Evolutionary conservation across 2,113 vertebrate genomes (phyloP), one percentile per base, ranked within the genome.

Genomic region (Orycteropus afer): DNA sequence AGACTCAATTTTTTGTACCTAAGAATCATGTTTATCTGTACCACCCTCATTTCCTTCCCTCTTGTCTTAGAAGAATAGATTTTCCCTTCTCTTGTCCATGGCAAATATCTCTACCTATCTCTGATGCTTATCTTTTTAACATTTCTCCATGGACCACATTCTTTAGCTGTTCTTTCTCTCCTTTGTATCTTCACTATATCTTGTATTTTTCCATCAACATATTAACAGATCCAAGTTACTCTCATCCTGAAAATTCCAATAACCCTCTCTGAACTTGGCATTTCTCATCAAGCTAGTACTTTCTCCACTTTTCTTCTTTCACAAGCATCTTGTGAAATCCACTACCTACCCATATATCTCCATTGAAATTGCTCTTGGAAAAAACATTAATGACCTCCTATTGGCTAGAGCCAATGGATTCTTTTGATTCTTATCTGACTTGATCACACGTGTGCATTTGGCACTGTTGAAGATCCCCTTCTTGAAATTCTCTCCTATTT

Each of bases 171-270:
- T 85, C 13, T 84, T 65, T 78, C 17, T 74, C 0, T 85, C 22
- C 65, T 94, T 80, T 90, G 45, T 47, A 49, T 92, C 29, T 78
- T 79, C 45, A 83, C 20, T 82, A 79, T 73, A 67, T 69, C 32
- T 92, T 83, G 45, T 13, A 18, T 27, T 5, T 73, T 87, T 65
- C 73, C 34, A 47, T 61, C 18, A 10, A 53, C 40, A 90, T 53
- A 88, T 61, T 83, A 95, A 77, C 32, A 97, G 40, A 45, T 85
- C 8, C 61, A 86, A 80, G 42, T 76, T 92, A 20, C 20, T 86
- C 40, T 95, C 79, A 40, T 76, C n/a, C 15, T 89, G 40, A 96
- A 80, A 94, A 92, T 88, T 90, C 57, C 34, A 88, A 42, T 85
- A 90, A 51, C 15, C 10, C 10, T 73, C 40, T 84, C 45, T 90